Evolutionary conservation across 2,797 vertebrate species (phyloP).

Genomic region (Gallinago solitaria): DNA sequence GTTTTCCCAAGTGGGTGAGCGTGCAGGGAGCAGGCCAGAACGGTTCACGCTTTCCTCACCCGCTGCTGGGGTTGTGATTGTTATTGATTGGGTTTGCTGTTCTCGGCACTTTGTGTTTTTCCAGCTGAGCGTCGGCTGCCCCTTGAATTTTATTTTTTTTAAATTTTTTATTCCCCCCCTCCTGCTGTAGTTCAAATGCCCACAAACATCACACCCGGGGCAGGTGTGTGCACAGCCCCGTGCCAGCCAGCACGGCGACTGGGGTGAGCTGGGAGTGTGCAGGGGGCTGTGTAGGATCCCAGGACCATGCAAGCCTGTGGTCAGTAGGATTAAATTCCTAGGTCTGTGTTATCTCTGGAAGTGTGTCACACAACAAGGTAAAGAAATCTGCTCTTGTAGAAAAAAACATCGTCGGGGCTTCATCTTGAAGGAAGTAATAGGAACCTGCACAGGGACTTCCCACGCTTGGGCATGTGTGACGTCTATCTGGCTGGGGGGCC

Average conservation of each 20-base stretch:
- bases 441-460: neutral
- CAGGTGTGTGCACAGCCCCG: neutral
- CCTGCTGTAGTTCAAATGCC: neutral
- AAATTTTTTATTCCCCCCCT: neutral
- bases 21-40: conserved; percentile 13
- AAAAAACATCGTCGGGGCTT: neutral
- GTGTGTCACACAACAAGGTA: neutral
- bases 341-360: neutral
- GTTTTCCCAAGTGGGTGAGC: conserved; percentile 29
- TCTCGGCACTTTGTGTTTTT: conserved; percentile 66
- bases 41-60: conserved; percentile 29
- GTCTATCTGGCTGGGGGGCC: neutral
- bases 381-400: neutral
- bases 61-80: conserved; percentile 39
- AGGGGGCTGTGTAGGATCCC: neutral
- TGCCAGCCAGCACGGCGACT: neutral
- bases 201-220: neutral
- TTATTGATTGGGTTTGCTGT: conserved; percentile 67
- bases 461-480: rapidly evolving
- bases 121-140: conserved; percentile 38
- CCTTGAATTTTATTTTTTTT: neutral
- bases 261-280: neutral
- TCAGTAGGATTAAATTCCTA: neutral
- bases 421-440: neutral
- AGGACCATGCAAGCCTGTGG: neutral